Conservation (phyloP, 2,113 vertebrate genomes). For the Microcebus jonahi region DNA sequence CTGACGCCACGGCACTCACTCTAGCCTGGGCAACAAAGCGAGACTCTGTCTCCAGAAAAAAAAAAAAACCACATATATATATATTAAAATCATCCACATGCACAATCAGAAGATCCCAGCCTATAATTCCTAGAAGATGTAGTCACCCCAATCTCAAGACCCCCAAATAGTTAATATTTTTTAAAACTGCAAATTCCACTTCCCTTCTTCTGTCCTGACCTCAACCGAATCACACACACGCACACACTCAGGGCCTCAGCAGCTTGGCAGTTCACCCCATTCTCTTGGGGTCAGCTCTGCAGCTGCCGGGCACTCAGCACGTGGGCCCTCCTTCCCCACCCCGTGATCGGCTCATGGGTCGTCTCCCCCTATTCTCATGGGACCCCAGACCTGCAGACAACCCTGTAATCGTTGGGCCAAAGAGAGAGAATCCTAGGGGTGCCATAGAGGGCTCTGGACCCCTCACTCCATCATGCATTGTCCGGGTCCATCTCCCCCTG, state of each 20-base stretch:
- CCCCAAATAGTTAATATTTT: not conserved
- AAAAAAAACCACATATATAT: too few species aligned
- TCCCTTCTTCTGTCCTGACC: not conserved
- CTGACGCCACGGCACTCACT: too few species aligned
- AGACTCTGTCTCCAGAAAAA: too few species aligned
- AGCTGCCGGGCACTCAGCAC: too few species aligned
- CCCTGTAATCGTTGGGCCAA: too few species aligned
- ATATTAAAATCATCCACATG: not conserved
- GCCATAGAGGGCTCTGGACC: not conserved
- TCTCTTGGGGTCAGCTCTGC: not conserved
- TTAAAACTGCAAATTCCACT: not conserved
- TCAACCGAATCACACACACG: not conserved
- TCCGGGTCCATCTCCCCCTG: not conserved
- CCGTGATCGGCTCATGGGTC: accelerated
- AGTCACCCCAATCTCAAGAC: not conserved
- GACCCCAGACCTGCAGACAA: not conserved
- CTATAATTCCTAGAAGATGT: not conserved
- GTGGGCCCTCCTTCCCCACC: not conserved
- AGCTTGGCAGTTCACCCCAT: not conserved
- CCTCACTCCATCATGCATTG: not conserved
- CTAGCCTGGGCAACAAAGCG: too few species aligned
- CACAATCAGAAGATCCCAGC: not conserved
- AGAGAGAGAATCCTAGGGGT: not conserved
- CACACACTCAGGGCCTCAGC: not conserved
- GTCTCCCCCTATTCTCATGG: not conserved